Conservation (phyloP, 2,113 vertebrate genomes). For the Manacus vitellinus region DNA sequence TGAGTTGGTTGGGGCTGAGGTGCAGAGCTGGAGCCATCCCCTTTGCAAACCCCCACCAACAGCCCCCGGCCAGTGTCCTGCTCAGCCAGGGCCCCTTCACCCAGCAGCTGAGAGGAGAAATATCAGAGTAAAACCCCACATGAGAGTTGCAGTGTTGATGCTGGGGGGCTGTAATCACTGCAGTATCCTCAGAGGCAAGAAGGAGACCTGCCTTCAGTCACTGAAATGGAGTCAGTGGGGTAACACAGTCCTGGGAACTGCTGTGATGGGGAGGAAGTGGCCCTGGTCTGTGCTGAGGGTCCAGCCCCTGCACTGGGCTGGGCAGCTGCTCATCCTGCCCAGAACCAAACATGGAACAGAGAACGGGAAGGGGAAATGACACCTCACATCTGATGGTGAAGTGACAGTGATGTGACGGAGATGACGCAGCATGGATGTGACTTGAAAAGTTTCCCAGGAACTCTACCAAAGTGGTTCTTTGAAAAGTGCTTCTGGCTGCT, state of each 20-base stretch:
- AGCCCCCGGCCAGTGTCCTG: rapidly evolving
- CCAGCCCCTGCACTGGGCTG: not conserved
- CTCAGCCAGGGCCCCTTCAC: not conserved
- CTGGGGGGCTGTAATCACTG: not conserved
- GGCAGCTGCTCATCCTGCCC: not conserved
- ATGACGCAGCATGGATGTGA: not conserved
- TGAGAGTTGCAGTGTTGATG: rapidly evolving
- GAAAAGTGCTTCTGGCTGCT: not conserved
- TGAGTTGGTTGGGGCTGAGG: not conserved
- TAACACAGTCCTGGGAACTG: not conserved
- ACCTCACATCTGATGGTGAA: not conserved
- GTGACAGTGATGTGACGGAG: too few species aligned
- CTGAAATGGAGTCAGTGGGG: not conserved
- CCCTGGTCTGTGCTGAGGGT: rapidly evolving
- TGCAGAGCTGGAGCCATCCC: not conserved
- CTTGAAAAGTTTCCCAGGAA: not conserved
- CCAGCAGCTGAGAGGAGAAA: not conserved
- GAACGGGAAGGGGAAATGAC: not conserved
- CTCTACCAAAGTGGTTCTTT: not conserved
- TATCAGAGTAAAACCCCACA: not conserved
- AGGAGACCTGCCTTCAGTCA: not conserved
- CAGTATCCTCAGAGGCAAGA: not conserved
- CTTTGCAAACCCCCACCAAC: not conserved
- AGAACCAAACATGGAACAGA: not conserved
- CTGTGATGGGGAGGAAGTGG: rapidly evolving